Conservation (phyloP, 2,888 invertebrate genomes). For the Epistrophe eligans region DNA sequence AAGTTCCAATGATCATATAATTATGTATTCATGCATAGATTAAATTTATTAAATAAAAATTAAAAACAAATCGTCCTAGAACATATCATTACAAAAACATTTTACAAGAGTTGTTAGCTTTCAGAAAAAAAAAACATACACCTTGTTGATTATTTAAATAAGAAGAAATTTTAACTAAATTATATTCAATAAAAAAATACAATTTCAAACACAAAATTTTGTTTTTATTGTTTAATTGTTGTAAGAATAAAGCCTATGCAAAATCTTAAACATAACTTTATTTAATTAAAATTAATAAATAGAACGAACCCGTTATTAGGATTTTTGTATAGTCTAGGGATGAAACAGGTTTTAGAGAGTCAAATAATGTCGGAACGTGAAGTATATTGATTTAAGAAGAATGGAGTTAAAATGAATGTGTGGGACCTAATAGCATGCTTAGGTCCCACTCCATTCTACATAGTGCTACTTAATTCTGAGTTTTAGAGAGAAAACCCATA, state of each 20-base stretch:
- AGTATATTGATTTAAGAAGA: too few relatives aligned
- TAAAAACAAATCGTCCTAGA: constrained; percentile 48
- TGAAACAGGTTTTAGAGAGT: too few relatives aligned
- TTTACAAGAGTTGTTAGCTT: constrained; percentile 39
- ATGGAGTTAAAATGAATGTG: too few relatives aligned
- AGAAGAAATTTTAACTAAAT: constrained; percentile 9
- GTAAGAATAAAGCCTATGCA: background rate
- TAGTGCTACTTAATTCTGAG: too few relatives aligned
- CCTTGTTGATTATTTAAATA: background rate
- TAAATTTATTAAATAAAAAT: constrained; percentile 6
- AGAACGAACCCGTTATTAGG: too few relatives aligned
- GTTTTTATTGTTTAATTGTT: background rate
- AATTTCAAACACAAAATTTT: background rate
- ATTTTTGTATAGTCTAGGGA: too few relatives aligned
- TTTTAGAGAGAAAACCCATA: too few relatives aligned
- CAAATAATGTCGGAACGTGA: too few relatives aligned
- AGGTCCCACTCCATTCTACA: too few relatives aligned
- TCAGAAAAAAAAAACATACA: background rate
- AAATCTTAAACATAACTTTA: background rate
- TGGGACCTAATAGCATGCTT: too few relatives aligned
- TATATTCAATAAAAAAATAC: constrained; percentile 14
- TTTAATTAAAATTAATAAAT: too few relatives aligned
- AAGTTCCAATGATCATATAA: background rate
- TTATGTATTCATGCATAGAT: background rate
- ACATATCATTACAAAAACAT: constrained; percentile 62